Evolutionary conservation across 2,113 vertebrate genomes (phyloP).

Genomic region (Peucedramus taeniatus): DNA sequence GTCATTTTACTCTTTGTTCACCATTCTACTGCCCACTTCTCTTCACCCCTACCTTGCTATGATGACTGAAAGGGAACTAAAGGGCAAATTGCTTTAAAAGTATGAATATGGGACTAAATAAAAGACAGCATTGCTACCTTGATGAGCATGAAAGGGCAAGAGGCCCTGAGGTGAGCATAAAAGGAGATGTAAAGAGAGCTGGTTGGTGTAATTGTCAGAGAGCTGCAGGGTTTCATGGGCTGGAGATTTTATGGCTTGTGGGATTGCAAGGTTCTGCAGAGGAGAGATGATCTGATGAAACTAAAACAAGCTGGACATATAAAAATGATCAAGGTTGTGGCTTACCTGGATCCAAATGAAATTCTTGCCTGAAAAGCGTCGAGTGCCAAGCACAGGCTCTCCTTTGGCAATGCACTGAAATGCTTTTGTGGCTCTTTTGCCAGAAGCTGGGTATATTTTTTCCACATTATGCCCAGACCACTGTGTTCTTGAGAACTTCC

Average conservation of each 20-base stretch:
- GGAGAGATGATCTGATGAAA: background rate
- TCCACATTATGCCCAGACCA: background rate
- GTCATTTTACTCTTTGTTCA: background rate
- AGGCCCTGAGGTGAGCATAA: conserved; percentile 7
- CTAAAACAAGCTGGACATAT: background rate
- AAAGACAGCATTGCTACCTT: background rate
- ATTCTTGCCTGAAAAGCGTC: background rate
- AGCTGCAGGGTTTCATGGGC: background rate
- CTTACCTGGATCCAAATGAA: background rate
- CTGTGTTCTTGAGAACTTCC: background rate
- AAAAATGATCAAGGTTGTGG: background rate
- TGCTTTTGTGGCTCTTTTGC: background rate
- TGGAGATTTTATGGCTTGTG: background rate
- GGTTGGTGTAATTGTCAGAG: background rate
- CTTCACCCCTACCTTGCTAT: background rate
- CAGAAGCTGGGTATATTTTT: background rate
- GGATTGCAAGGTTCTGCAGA: background rate
- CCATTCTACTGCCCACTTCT: background rate
- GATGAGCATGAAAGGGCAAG: conserved; percentile 1
- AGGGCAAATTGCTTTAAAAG: background rate
- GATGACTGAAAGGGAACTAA: background rate
- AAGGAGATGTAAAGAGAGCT: background rate
- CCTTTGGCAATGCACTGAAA: background rate
- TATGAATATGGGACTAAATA: background rate
- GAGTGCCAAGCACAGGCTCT: background rate